These are phyloP conservation scores for Oppia nitens DNA, from an alignment of 1,140 invertebrate genomes.

Conservation along the genomic window DNA sequence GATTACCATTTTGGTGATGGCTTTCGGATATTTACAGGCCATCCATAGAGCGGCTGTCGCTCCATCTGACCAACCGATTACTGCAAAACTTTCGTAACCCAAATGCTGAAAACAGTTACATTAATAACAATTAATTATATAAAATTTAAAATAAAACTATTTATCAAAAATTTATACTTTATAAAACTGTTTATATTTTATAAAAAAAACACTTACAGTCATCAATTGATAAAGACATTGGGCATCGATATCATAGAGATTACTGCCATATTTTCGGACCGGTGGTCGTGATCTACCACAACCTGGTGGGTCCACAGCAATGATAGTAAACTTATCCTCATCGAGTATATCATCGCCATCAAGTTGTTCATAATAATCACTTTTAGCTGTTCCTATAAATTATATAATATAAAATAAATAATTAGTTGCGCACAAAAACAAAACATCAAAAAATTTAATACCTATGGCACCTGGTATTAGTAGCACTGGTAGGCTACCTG, in stretches of 20 bases:
- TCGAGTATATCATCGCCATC: constrained; percentile 1
- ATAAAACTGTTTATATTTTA: too few species aligned
- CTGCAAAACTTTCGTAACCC: constrained; percentile 12
- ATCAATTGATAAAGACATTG: constrained; percentile 1
- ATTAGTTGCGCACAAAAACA: too few species aligned
- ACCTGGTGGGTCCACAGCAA: constrained; percentile 11
- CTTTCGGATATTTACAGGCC: constrained; percentile 10
- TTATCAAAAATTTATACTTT: too few species aligned
- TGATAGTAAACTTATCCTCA: constrained; percentile 5
- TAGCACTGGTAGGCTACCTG: not conserved
- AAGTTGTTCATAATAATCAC: constrained; percentile 7
- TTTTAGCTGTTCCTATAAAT: constrained; percentile 11
- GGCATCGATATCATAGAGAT: constrained; percentile 11
- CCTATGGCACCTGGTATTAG: constrained; percentile 15
- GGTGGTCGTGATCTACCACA: constrained; percentile 12
- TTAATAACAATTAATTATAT: too few species aligned
- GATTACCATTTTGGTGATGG: too few species aligned
- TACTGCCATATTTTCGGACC: constrained; percentile 7
- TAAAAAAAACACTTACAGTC: constrained; percentile 6
- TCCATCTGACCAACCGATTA: constrained; percentile 16
- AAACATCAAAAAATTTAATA: too few species aligned
- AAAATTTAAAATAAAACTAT: constrained; percentile 9
- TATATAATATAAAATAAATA: too few species aligned
- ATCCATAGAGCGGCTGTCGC: constrained; percentile 12
- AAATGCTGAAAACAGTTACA: too few species aligned